Percentiles rank a stretch among this genome's conserved stretches.
Conservation (phyloP, 2,797 vertebrate genomes). For the Phoebastria nigripes region DNA sequence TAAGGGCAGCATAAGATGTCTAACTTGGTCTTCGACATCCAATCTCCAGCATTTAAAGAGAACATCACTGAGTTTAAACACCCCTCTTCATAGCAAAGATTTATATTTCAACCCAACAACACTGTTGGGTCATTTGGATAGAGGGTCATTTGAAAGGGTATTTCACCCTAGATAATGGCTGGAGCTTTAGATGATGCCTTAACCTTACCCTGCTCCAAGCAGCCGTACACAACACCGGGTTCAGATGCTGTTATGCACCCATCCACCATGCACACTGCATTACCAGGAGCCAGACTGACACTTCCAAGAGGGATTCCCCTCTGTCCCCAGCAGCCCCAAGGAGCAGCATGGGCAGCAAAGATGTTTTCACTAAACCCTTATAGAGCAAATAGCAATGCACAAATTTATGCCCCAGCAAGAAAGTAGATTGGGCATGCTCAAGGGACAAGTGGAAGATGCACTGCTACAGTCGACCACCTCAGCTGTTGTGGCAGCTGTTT, state of each 20-base stretch:
- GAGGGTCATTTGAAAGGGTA: background rate
- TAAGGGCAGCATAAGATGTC: background rate
- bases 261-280: rapidly evolving
- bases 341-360: background rate
- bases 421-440: too few relatives aligned
- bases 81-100: background rate
- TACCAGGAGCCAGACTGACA: background rate
- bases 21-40: background rate
- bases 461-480: rapidly evolving
- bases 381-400: background rate
- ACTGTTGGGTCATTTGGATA: background rate
- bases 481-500: background rate
- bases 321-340: background rate
- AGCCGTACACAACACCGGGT: too few relatives aligned
- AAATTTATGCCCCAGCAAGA: background rate
- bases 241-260: background rate
- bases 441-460: background rate
- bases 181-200: background rate
- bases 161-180: background rate
- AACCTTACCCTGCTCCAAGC: background rate
- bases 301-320: background rate
- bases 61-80: background rate
- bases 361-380: background rate
- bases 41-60: background rate
- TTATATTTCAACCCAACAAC: background rate